Evolutionary conservation across 1,140 invertebrate species (phyloP).

Genomic region (Achatina immaculata): DNA sequence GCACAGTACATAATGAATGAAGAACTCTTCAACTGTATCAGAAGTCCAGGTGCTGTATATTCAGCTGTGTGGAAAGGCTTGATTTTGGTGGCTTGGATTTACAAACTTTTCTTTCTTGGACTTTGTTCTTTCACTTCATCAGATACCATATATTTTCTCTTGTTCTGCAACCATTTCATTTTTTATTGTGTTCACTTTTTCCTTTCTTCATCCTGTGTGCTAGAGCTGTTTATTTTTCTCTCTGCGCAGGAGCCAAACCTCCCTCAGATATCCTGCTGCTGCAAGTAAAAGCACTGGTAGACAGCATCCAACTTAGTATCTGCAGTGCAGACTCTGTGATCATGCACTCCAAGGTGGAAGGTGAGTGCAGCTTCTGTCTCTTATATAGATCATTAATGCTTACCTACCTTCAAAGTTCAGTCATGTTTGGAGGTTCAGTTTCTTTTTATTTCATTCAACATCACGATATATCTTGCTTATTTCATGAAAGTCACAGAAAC

Average conservation of each 20-base stretch:
- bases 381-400: background rate
- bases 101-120: no score
- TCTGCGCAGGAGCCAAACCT: background rate
- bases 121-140: no score
- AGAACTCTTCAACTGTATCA: no score
- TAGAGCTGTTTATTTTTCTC: background rate
- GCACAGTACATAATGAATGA: no score
- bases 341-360: conserved; percentile 34
- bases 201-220: no score
- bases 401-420: background rate
- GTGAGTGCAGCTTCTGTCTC: background rate
- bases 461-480: background rate
- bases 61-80: no score
- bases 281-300: conserved; percentile 9
- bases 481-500: background rate
- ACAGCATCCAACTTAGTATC: conserved; percentile 25
- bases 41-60: no score
- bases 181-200: no score
- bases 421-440: background rate
- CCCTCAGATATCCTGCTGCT: conserved; percentile 11
- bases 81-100: no score
- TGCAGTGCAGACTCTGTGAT: conserved; percentile 26
- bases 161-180: no score
- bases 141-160: no score
- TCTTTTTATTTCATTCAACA: background rate